phyloP scores from a whole-genome alignment of 2,888 invertebrate species.

The Teleiodes luculella region DNA sequence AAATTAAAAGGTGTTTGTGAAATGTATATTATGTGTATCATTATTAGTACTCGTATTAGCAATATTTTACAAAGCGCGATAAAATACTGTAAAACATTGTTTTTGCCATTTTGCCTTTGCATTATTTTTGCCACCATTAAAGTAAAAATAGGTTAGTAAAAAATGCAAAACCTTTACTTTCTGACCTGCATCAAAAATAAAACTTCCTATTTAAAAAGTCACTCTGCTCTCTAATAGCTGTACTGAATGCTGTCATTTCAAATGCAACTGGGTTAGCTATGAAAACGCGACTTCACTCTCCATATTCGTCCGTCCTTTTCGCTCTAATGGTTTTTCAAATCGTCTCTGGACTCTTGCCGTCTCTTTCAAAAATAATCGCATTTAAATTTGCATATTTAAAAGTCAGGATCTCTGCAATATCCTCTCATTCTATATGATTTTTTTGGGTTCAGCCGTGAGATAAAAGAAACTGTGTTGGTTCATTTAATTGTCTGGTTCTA shows the following conservation, averaged over 20 bases:
- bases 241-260: conserved; percentile 23
- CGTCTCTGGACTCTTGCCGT: conserved; percentile 17
- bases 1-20: too few relatives aligned
- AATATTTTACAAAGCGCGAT: too few relatives aligned
- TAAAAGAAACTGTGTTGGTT: too few relatives aligned
- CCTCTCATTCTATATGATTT: conserved; percentile 39
- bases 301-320: conserved; percentile 17
- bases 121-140: background rate
- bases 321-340: conserved; percentile 19
- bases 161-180: background rate
- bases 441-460: conserved; percentile 7
- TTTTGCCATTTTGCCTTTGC: background rate
- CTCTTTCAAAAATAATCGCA: conserved; percentile 47
- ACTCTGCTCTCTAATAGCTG: conserved; percentile 11
- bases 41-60: too few relatives aligned
- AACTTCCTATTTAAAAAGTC: background rate
- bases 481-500: too few relatives aligned
- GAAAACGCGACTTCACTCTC: background rate
- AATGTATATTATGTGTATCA: too few relatives aligned
- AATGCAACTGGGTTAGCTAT: conserved; percentile 15
- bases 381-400: conserved; percentile 62
- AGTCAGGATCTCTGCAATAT: conserved; percentile 46
- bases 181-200: too few relatives aligned
- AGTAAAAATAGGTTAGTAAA: background rate
- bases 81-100: too few relatives aligned